Conservation (phyloP, 1,140 invertebrate genomes). For the Temnothorax curvispinosus region DNA sequence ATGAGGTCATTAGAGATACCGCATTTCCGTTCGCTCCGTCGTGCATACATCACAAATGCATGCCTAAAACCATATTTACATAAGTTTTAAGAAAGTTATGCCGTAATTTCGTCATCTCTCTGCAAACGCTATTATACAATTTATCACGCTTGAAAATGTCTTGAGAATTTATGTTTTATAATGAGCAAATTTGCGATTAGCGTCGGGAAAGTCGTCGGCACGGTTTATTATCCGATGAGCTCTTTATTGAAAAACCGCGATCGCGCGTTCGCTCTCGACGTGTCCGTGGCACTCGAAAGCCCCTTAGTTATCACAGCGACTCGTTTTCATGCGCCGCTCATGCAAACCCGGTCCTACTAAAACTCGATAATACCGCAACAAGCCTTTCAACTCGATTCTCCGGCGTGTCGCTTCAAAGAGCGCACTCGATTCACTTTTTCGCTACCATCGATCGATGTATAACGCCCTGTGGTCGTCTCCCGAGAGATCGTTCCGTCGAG, state of each 20-base stretch:
- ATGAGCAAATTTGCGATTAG: slow-evolving; percentile 50
- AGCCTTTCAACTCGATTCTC: slow-evolving; percentile 49
- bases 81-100: slow-evolving; percentile 41
- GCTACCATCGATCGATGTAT: neutral
- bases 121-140: slow-evolving; percentile 8
- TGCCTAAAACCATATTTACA: slow-evolving; percentile 41
- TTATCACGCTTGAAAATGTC: slow-evolving; percentile 31
- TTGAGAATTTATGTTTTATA: slow-evolving; percentile 45
- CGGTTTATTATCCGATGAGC: neutral
- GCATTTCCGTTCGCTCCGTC: neutral
- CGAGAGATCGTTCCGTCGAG: slow-evolving; percentile 47
- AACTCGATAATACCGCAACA: slow-evolving; percentile 56
- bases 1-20: neutral
- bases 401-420: slow-evolving; percentile 42
- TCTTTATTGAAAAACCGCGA: slow-evolving; percentile 30
- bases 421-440: slow-evolving; percentile 57
- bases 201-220: neutral
- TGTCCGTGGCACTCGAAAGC: slow-evolving; percentile 2
- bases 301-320: slow-evolving; percentile 41
- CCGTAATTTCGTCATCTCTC: slow-evolving; percentile 26
- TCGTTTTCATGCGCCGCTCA: slow-evolving; percentile 46
- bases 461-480: neutral
- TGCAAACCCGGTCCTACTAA: slow-evolving; percentile 33
- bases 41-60: slow-evolving; percentile 33
- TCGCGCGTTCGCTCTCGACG: slow-evolving; percentile 6